Conservation (phyloP, 2,888 invertebrate genomes). For the Apamea anceps region DNA sequence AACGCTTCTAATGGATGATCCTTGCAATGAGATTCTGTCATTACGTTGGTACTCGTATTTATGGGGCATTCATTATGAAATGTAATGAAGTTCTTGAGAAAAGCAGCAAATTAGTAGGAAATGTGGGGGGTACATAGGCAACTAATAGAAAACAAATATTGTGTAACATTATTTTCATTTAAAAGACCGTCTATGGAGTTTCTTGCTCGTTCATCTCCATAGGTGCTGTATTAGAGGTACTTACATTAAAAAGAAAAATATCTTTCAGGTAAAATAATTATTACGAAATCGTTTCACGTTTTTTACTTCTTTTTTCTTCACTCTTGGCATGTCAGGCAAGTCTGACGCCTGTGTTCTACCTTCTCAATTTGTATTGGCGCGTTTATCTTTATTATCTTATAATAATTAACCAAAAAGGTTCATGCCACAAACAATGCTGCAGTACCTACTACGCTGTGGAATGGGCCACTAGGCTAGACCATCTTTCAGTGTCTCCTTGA, state of each 20-base stretch:
- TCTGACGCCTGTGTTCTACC: neutral
- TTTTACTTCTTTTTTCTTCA: neutral
- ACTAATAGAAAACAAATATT: neutral
- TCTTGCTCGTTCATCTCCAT: neutral
- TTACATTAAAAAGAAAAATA: neutral
- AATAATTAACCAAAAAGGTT: neutral
- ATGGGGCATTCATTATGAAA: neutral
- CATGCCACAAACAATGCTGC: neutral
- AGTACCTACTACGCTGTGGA: neutral
- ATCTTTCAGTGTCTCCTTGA: neutral
- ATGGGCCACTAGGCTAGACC: neutral
- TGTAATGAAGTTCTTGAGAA: neutral
- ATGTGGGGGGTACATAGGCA: neutral
- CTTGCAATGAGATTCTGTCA: conserved; percentile 15
- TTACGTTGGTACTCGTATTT: neutral
- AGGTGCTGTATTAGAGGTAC: neutral
- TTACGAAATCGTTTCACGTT: neutral
- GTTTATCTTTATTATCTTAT: neutral
- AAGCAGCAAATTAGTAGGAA: neutral
- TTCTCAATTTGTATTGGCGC: neutral
- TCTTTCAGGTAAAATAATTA: neutral
- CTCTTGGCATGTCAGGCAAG: neutral
- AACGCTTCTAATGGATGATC: conserved; percentile 23
- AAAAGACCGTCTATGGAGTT: neutral
- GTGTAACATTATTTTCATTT: neutral